Evolutionary conservation across 1,140 invertebrate genomes (phyloP).

Genomic region (Drosophila bocki): DNA sequence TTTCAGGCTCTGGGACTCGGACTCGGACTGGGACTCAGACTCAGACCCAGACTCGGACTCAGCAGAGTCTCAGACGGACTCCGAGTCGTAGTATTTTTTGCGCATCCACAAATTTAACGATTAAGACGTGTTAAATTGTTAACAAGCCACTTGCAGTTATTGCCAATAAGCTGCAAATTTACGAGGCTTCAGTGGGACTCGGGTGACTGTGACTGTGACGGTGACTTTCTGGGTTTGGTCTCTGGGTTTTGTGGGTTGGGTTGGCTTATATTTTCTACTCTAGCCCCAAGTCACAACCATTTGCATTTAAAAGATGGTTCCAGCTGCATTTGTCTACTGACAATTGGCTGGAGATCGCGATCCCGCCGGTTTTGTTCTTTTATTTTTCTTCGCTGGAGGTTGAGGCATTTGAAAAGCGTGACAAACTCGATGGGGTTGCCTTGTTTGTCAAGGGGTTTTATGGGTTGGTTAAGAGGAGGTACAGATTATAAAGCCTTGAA

Average conservation of each 20-base stretch:
- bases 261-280: conserved; percentile 6
- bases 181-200: conserved; percentile 60
- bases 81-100: conserved; percentile 28
- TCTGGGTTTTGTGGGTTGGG: conserved; percentile 12
- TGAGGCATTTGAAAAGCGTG: conserved; percentile 40
- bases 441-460: conserved; percentile 37
- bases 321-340: conserved; percentile 20
- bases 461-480: background rate
- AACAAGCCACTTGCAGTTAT: conserved; percentile 85
- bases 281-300: conserved; percentile 40
- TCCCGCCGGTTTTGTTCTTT: background rate
- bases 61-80: background rate
- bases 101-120: conserved; percentile 84
- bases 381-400: conserved; percentile 26
- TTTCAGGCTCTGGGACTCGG: background rate
- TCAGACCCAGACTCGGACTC: background rate
- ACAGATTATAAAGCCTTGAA: background rate
- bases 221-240: conserved; percentile 20
- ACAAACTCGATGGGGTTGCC: conserved; percentile 41
- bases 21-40: background rate
- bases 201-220: conserved; percentile 10
- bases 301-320: conserved; percentile 58
- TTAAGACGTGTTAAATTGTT: conserved; percentile 85
- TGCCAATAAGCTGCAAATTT: conserved; percentile 85
- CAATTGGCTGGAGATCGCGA: conserved; percentile 14